Base-by-base conservation (phyloP, 1,140 invertebrate genomes). In the Caerostris darwini region DNA sequence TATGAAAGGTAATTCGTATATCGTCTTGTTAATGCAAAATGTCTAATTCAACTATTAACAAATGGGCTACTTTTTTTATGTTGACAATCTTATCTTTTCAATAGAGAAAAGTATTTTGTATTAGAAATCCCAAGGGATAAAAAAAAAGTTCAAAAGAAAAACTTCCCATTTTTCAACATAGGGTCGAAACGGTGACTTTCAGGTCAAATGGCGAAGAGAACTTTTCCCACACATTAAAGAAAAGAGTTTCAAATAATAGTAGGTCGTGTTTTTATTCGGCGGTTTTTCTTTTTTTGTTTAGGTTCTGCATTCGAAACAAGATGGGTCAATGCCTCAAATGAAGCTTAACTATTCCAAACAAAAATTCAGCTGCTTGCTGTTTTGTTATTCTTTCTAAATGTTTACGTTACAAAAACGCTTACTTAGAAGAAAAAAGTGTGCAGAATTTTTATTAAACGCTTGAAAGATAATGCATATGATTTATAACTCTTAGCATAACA, bases 211-310 rank as follows among this genome's bases (percentile, higher is more conserved):
- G 34, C 64, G 59, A 69, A 53, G 58, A 56, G 64, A 89, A n/a
- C 61, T 34, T 89, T 89, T 89, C 87, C 87, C 87, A 89, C 87
- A 89, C 87, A 54, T 85, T 57, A 50, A 57, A 57, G 58, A 64
- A 87, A 77, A 64, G 59, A 50, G 19, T 87, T 61, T 34, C 14
- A 34, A 34, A 34, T 34, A 34, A 34, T 58, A 53, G 85, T 64
- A 53, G 59, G 87, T 89, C 59, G 17, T 89, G 87, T 87, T 87
- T 87, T 87, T 87, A 59, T 87, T 64, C 64, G 57, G 58, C 7
- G n/a, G 58, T 7, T 7, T 5, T 14, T 34, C 3, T 7, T 5
- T 14, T 64, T 89, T 89, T 53, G 50, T 64, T 69, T 89, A 19
- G 59, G n/a, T 89, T 61, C 61, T 64, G n/a, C 19, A 58, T 85